Base-by-base conservation (phyloP, 2,113 vertebrate species). In the Etheostoma cragini region DNA sequence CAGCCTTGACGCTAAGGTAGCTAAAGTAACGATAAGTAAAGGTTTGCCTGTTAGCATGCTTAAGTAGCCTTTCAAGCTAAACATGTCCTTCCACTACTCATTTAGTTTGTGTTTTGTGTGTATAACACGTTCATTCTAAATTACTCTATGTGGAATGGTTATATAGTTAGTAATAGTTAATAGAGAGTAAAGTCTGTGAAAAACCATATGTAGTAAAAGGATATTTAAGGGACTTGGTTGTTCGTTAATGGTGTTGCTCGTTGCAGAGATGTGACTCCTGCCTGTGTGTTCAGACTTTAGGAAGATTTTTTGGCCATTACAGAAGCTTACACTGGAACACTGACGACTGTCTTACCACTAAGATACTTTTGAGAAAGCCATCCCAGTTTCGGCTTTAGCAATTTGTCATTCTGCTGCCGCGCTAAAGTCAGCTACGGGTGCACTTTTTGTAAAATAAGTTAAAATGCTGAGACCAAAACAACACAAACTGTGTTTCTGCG, bases 381-480 rank as follows among this genome's bases (percentile, higher is more conserved):
- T 52, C 66, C 72, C 47, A 30, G 73, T 72, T 84, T 81, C 1
- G 15, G 67, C 70, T 80, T 85, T 66, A 70, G 46, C 12, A 30
- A 84, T 90, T 85, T 75, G 71, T 88, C 72, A 73, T 19, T 71
- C 50, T 49, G 71, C 68, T 6, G 3, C 74, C 21, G 73, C 15
- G 6, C 68, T 68, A 57, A 81, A 80, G 54, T 72, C 21, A 57
- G 68, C 21, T 57, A 62, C 38, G 56, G 21, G 75, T 50, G 30
- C 19, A 2, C 68, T 72, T 78, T 80, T 24, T 77, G 30, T 60
- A 42, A 70, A 72, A 56, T 14, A 7, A 85, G 35, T 38, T 16
- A 77, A 85, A 88, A 80, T 47, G 42, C 82, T 74, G 54, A 85
- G 63, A 77, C 79, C 46, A 60, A 84, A 76, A 81, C 22, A 79